Conservation (phyloP, 2,888 invertebrate genomes). For the Panopea generosa region DNA sequence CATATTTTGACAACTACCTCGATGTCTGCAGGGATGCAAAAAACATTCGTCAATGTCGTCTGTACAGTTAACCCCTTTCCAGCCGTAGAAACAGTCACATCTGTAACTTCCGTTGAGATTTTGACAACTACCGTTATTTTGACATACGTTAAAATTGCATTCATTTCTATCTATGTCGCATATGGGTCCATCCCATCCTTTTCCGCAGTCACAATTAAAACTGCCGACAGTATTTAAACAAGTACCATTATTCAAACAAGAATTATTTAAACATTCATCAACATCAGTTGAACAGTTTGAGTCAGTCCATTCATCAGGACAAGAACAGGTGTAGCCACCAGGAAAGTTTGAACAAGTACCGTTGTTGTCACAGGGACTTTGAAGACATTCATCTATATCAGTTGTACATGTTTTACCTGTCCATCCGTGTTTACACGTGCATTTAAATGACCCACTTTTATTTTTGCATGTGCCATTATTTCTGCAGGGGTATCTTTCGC, state of each 20-base stretch:
- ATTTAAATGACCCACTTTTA: neutral
- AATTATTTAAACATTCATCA: constrained; percentile 24
- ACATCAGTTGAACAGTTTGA: constrained; percentile 18
- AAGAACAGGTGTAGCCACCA: constrained; percentile 1
- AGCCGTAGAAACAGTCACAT: constrained; percentile 24
- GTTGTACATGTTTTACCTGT: neutral
- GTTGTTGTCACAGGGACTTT: neutral
- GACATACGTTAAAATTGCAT: constrained; percentile 16
- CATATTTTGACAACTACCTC: constrained; percentile 4
- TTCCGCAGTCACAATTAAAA: constrained; percentile 21
- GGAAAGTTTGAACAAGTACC: neutral
- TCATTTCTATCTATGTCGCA: constrained; percentile 32
- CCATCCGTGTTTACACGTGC: neutral
- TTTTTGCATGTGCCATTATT: constrained; percentile 1
- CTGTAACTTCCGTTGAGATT: constrained; percentile 27
- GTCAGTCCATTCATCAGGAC: constrained; percentile 4
- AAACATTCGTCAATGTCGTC: constrained; percentile 22
- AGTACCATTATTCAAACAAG: constrained; percentile 17
- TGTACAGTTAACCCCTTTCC: neutral
- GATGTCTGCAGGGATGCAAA: neutral
- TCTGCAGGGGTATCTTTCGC: neutral
- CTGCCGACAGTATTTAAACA: constrained; percentile 23
- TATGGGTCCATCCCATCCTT: constrained; percentile 11
- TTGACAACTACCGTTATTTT: constrained; percentile 26
- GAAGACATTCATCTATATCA: constrained; percentile 11